Evolutionary conservation across 2,888 invertebrate species (phyloP).

Genomic region (Meganola albula): DNA sequence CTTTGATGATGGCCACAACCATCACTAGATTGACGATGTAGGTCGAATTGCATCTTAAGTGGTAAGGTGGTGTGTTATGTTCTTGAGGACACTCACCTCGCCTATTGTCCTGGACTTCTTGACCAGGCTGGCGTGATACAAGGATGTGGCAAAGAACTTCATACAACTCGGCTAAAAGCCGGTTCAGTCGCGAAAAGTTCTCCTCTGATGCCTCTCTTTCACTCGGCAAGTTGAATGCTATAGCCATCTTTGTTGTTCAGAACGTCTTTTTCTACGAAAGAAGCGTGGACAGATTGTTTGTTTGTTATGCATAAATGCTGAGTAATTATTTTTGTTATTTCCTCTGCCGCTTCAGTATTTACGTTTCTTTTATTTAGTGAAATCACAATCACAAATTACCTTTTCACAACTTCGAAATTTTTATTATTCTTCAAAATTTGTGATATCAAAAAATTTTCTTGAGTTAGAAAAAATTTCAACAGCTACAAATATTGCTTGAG

Average conservation of each 20-base stretch:
- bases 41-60: slow-evolving; percentile 78
- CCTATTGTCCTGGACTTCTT: slow-evolving; percentile 65
- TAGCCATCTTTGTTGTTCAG: slow-evolving; percentile 70
- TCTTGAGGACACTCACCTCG: slow-evolving; percentile 76
- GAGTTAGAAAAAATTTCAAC: slow-evolving; percentile 10
- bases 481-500: slow-evolving; percentile 18
- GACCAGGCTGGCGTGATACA: slow-evolving; percentile 71
- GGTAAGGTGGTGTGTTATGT: slow-evolving; percentile 73
- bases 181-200: slow-evolving; percentile 76
- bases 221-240: slow-evolving; percentile 77
- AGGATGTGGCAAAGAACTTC: slow-evolving; percentile 76
- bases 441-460: slow-evolving; percentile 4
- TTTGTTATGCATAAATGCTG: slow-evolving; percentile 70
- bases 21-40: slow-evolving; percentile 76
- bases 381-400: slow-evolving; percentile 8
- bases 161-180: slow-evolving; percentile 75
- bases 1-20: slow-evolving; percentile 74
- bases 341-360: slow-evolving; percentile 31
- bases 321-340: slow-evolving; percentile 40
- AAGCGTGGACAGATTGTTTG: slow-evolving; percentile 66
- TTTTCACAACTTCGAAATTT: slow-evolving; percentile 5
- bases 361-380: slow-evolving; percentile 15
- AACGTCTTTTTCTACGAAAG: slow-evolving; percentile 62
- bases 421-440: slow-evolving; percentile 9
- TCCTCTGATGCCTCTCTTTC: slow-evolving; percentile 76